Conservation (phyloP, 2,888 invertebrate species). For the Cosmorhoe ocellata region DNA sequence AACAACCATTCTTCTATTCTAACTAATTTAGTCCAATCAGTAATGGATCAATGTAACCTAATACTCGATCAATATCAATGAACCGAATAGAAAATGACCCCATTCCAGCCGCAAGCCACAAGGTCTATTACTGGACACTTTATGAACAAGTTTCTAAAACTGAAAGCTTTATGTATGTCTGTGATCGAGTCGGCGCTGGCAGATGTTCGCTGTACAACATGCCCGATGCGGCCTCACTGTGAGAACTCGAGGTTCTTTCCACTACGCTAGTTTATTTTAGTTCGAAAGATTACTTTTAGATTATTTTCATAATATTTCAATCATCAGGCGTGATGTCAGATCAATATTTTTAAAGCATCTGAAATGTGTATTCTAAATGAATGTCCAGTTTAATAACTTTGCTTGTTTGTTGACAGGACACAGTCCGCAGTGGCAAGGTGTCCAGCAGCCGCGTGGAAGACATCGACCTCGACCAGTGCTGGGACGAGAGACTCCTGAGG, state of each 20-base stretch:
- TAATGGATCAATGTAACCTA: constrained; percentile 17
- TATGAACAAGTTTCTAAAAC: constrained; percentile 2
- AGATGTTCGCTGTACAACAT: constrained; percentile 19
- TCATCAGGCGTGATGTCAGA: not conserved
- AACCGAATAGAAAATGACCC: constrained; percentile 2
- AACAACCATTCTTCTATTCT: no score
- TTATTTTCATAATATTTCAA: constrained; percentile 24
- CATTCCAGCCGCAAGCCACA: constrained; percentile 6
- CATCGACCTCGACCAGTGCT: constrained; percentile 86
- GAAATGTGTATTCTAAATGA: no score
- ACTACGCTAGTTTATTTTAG: constrained; percentile 23
- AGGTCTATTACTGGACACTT: not conserved
- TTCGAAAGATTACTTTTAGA: constrained; percentile 16
- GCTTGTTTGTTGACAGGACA: constrained; percentile 62
- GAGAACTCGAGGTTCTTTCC: constrained; percentile 27
- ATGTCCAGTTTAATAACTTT: no score
- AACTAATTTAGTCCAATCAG: constrained; percentile 16
- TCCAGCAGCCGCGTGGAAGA: constrained; percentile 74
- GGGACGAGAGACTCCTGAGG: constrained; percentile 88
- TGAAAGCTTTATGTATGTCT: constrained; percentile 2
- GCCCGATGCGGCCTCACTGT: constrained; percentile 19
- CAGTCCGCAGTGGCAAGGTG: constrained; percentile 62
- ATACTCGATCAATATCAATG: constrained; percentile 8
- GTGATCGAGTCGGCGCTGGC: constrained; percentile 21
- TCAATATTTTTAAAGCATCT: not conserved